phyloP scores from a whole-genome alignment of 2,797 vertebrate genomes.

The Bovichtus variegatus region DNA sequence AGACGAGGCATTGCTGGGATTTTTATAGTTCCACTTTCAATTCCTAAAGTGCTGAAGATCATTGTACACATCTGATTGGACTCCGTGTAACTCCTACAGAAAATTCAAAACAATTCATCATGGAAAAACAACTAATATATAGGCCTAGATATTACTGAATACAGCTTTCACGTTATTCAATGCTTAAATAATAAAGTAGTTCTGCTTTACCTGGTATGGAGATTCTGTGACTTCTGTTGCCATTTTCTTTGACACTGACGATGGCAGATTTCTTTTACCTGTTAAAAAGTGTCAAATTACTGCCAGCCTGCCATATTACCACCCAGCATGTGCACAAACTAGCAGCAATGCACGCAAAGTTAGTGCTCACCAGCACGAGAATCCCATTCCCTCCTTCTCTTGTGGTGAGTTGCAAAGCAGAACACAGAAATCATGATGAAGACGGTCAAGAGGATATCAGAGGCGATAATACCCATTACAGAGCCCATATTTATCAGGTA shows the following conservation, averaged over 20 bases:
- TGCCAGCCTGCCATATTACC: no score
- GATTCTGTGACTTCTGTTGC: slow-evolving; percentile 80
- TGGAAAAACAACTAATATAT: neutral
- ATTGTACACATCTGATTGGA: slow-evolving; percentile 86
- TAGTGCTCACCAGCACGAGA: slow-evolving; percentile 62
- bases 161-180: neutral
- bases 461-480: slow-evolving; percentile 78
- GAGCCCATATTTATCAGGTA: slow-evolving; percentile 77
- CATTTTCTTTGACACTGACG: slow-evolving; percentile 70
- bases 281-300: slow-evolving; percentile 13
- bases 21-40: slow-evolving; percentile 56
- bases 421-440: slow-evolving; percentile 81
- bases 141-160: neutral
- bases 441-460: slow-evolving; percentile 85
- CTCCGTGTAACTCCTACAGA: slow-evolving; percentile 85
- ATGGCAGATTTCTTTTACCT: slow-evolving; percentile 72
- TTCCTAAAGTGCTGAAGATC: slow-evolving; percentile 84
- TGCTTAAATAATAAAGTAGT: neutral
- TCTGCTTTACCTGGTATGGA: slow-evolving; percentile 83
- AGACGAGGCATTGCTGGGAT: neutral
- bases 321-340: neutral
- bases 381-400: slow-evolving; percentile 61
- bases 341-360: neutral
- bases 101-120: slow-evolving; percentile 22
- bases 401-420: slow-evolving; percentile 71